Base-by-base conservation (phyloP, 2,113 vertebrate genomes). In the Notothenia coriiceps region DNA sequence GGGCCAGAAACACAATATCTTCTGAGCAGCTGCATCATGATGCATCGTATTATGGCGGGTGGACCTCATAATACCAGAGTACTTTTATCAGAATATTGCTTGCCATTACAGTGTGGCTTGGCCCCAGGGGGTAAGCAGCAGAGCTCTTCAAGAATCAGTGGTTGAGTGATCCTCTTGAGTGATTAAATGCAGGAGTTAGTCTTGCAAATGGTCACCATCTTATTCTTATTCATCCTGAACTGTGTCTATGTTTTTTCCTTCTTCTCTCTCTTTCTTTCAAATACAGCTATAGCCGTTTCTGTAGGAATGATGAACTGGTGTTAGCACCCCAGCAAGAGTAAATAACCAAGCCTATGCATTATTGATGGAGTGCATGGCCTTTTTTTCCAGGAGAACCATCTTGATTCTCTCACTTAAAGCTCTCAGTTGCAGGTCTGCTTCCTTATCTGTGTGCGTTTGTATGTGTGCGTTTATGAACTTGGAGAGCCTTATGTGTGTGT, bases 301-400 rank as follows among this genome's bases (percentile, higher is more conserved):
- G 63, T 68, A 46, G 79, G 64, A 86, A 74, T 66, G 56, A 86
- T 87, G 76, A 91, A 89, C 79, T 84, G 82, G 77, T 79, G 65
- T 83, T 86, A 84, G 66, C 67, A 74, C 77, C 68, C 35, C 4
- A 56, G 84, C 65, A 62, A 85, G 89, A 89, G 85, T 90, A 93
- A 93, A 94, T 93, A 93, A 88, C 87, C 62, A 76, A 82, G 68
- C 47, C 65, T 49, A 91, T 93, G 90, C 89, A 93, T 93, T 93
- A 93, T 93, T 90, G 80, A 92, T 92, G 79, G 51, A 63, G 82
- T 80, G 61, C 44, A 69, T 69, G 79, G 83, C 86, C 82, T 70
- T 72, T 77, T 77, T 86, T 77, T 66, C 68, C 68, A 66, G 49
- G 77, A 84, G 87, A 82, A 72, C 50, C 86, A 69, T 89, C 70